These are phyloP conservation scores for Aspidiotus destructor DNA, from an alignment of 2,888 invertebrate genomes.

Conservation along the genomic window DNA sequence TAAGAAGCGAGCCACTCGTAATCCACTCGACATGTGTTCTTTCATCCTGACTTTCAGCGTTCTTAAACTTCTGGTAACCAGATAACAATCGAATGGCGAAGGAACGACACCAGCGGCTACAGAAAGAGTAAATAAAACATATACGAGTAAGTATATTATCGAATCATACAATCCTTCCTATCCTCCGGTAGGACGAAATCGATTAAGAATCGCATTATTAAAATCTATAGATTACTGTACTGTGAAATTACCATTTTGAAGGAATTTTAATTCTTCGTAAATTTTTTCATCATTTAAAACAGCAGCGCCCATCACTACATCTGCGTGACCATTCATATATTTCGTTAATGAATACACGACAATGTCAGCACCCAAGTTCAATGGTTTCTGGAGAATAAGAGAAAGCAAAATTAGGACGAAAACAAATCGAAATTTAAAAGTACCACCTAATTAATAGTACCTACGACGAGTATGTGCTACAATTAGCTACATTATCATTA, in stretches of 20 bases:
- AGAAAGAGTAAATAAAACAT: not conserved
- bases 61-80: slow-evolving; percentile 87
- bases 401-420: not conserved
- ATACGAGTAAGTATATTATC: not conserved
- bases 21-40: slow-evolving; percentile 68
- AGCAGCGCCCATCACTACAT: slow-evolving; percentile 91
- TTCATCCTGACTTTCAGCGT: slow-evolving; percentile 87
- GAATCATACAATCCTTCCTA: not conserved
- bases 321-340: slow-evolving; percentile 97
- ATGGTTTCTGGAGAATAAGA: slow-evolving; percentile 56
- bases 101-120: slow-evolving; percentile 85
- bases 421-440: slow-evolving; percentile 8
- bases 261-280: slow-evolving; percentile 61
- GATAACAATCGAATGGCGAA: slow-evolving; percentile 90
- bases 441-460: slow-evolving; percentile 46
- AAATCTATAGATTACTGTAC: too few species aligned
- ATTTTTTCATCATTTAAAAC: slow-evolving; percentile 63
- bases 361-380: slow-evolving; percentile 83
- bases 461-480: too few species aligned
- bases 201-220: too few species aligned
- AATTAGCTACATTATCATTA: too few species aligned
- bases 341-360: slow-evolving; percentile 89
- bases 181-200: not conserved
- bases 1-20: slow-evolving; percentile 70
- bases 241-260: slow-evolving; percentile 66